Base-by-base conservation (phyloP, 2,113 vertebrate species). In the Dicaeum eximium region DNA sequence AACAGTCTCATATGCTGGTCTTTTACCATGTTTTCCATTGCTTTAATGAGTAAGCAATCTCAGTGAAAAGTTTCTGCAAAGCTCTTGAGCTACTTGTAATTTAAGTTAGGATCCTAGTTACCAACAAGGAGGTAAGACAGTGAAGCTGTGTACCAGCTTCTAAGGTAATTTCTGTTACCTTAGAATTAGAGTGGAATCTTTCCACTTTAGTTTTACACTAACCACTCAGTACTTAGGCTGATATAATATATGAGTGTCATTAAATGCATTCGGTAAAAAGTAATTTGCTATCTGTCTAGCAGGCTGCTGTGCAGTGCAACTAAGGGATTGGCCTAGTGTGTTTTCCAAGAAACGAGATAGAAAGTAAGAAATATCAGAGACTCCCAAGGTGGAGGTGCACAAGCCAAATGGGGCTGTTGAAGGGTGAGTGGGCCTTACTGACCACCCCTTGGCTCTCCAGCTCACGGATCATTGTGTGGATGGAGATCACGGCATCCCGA, bases 1-100 rank as follows among this genome's bases (percentile, higher is more conserved):
- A 96, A 86, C 53, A 79, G 93, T 95, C 95, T 98, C 91, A 33
- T 9, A 73, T 96, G 81, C 80, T 95, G 69, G 65, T 98, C 91
- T 96, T 96, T 97, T 70, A n/a, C 65, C 13, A 4, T 80, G 30
- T 54, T 90, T 64, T 70, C 18, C 44, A 27, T 17, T 72, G n/a
- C 28, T 88, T 73, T 80, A n/a, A 40, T 18, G 42, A 33, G 14
- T 69, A 31, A 83, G 42, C 24, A 37, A 1, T 71, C 31, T n/a
- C 45, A 67, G 9, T 10, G 60, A 62, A 94, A 84, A 27, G 13
- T 56, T 94, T 85, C 19, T 38, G 25, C 65, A 71, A 27, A 88
- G 15, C 13, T 57, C 42, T 71, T 19, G 5, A 92, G 37, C 61
- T 83, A 12, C 5, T 42, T 81, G 38, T 54, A 38, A 31, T 28